Conservation (phyloP, 2,888 invertebrate genomes). For the Spatulosminthurus flaviceps region DNA sequence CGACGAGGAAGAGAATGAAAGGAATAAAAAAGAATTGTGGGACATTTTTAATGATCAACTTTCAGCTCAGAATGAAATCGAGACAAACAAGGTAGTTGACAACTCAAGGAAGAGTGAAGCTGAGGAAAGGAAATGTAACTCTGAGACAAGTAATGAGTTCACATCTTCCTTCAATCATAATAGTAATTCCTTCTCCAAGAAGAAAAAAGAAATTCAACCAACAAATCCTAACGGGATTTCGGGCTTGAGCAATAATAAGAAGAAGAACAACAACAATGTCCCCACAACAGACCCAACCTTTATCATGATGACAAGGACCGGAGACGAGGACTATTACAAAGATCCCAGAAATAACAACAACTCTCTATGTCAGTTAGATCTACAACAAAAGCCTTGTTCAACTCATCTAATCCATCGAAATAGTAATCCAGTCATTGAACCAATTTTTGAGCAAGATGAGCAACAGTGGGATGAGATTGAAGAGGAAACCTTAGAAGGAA, state of each 20-base stretch:
- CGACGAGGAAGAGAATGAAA: not conserved
- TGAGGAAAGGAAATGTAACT: conserved; percentile 37
- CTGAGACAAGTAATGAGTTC: conserved; percentile 35
- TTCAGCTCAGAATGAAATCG: conserved; percentile 19
- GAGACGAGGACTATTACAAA: conserved; percentile 11
- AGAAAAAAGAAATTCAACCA: conserved; percentile 31
- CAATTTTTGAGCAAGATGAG: conserved; percentile 24
- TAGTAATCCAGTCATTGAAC: conserved; percentile 41
- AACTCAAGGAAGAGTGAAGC: not conserved
- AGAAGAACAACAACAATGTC: not conserved
- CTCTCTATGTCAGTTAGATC: conserved; percentile 2
- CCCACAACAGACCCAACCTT: not conserved
- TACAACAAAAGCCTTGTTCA: conserved; percentile 19
- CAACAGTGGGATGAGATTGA: not conserved
- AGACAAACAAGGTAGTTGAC: not conserved
- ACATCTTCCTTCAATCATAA: conserved; percentile 24
- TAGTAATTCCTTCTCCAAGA: not conserved
- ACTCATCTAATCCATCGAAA: not conserved
- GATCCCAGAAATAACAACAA: not conserved
- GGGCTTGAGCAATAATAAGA: conserved; percentile 14
- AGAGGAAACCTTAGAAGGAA: not conserved
- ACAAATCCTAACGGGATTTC: conserved; percentile 25
- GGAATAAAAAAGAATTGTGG: not conserved
- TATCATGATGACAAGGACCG: not conserved
- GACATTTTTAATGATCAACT: conserved; percentile 28